Conservation (phyloP, 2,888 invertebrate species). For the Latrodectus elegans region DNA sequence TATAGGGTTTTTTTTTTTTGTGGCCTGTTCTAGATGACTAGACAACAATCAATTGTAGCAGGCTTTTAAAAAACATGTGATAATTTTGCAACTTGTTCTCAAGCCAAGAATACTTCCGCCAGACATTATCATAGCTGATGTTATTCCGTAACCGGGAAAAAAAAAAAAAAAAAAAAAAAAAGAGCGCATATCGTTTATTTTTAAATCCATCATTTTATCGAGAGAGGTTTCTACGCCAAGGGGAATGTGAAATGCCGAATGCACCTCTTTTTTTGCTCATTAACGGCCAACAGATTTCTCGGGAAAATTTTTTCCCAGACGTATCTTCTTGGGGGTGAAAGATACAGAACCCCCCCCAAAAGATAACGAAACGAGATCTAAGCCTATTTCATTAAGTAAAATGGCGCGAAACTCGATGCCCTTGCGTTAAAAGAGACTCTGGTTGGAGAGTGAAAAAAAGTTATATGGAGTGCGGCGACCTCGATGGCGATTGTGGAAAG, state of each 20-base stretch:
- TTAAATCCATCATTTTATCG: constrained; percentile 35
- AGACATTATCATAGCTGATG: too few relatives aligned
- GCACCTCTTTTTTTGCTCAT: constrained; percentile 20
- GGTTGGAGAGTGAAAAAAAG: background rate
- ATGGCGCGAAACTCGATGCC: constrained; percentile 31
- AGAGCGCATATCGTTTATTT: constrained; percentile 24
- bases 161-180: background rate
- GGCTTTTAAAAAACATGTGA: too few relatives aligned
- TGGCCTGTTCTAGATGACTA: too few relatives aligned
- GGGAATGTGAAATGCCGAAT: background rate
- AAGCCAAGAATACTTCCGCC: too few relatives aligned
- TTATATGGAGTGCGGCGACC: constrained; percentile 35
- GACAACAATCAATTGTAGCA: too few relatives aligned
- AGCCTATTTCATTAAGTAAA: constrained; percentile 5
- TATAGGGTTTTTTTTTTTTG: too few relatives aligned
- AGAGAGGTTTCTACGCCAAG: background rate
- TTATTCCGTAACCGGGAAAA: background rate
- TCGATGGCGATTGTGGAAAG: constrained; percentile 4
- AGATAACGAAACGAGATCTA: background rate
- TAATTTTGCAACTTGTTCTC: too few relatives aligned
- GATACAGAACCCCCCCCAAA: background rate
- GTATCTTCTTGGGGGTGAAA: constrained; percentile 1
- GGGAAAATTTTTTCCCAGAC: background rate
- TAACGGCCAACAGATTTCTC: constrained; percentile 39
- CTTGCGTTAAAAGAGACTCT: constrained; percentile 12